Evolutionary conservation across 2,888 invertebrate species (phyloP).

Genomic region (Thereva unica): DNA sequence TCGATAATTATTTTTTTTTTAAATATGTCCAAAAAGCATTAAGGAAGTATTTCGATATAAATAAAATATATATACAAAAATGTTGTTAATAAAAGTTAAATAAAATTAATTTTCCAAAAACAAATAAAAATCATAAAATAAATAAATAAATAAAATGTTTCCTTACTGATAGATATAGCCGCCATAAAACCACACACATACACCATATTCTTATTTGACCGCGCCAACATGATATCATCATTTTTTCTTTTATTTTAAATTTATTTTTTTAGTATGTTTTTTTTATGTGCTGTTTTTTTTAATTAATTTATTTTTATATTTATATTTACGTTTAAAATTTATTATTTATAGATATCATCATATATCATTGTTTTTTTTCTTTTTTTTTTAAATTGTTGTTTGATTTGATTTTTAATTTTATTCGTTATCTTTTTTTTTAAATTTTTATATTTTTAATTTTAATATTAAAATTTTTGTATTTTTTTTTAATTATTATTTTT

Average conservation of each 20-base stretch:
- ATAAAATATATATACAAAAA: conserved; percentile 12
- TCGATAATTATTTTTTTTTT: neutral
- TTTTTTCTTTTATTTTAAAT: conserved; percentile 18
- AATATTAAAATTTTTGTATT: conserved; percentile 23
- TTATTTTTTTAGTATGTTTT: conserved; percentile 13
- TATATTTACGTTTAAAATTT: too few relatives aligned
- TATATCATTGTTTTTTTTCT: conserved; percentile 10
- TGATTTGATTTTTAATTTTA: conserved; percentile 5
- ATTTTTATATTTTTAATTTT: conserved; percentile 34
- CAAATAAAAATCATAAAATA: conserved; percentile 9
- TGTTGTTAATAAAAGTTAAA: conserved; percentile 16
- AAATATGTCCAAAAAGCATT: conserved; percentile 8
- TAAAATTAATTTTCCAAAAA: conserved; percentile 6
- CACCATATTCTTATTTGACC: conserved; percentile 28
- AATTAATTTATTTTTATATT: neutral
- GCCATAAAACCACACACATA: conserved; percentile 31
- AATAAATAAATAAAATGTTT: conserved; percentile 12
- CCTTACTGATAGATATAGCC: conserved; percentile 34
- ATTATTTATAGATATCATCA: neutral
- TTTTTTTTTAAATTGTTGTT: conserved; percentile 35
- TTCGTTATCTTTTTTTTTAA: conserved; percentile 32
- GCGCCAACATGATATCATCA: conserved; percentile 12
- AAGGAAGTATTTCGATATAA: neutral
- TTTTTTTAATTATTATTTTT: conserved; percentile 48
- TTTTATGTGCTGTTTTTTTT: conserved; percentile 16